Evolutionary conservation across 2,113 vertebrate species (phyloP), one percentile per base, ranked within the genome.

Genomic region (Symphodus melops): DNA sequence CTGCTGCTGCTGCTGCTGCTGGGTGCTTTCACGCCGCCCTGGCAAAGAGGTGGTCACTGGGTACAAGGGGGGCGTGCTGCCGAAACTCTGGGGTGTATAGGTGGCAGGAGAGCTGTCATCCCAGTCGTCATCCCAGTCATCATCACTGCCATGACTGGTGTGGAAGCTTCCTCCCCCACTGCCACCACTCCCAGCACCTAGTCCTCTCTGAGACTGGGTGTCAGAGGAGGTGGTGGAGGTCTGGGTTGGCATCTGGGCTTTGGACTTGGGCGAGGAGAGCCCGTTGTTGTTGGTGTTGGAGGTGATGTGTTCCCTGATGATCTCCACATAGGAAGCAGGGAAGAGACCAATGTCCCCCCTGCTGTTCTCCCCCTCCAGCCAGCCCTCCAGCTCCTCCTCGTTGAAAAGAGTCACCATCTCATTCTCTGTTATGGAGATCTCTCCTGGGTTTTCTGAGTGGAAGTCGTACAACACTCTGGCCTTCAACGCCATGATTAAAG

Each of bases 81-180:
- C 93, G 8, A 95, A 68, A 21, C 85, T 90, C 8, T 91, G 92
- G 0, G 95, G 94, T 46, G 93, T 94, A 1, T 95, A 92, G 0
- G 91, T 92, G 16, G 95, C 94, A 0, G 95, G 94, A 4, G 95
- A 95, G 77, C 88, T 91, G 72, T 99, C 97, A 64, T 98, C 97
- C 97, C 96, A 98, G 85, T 99, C 97, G 1, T 98, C 97, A 56
- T 99, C 98, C 97, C 97, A 98, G 86, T 98, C 96, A 20, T 99
- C 97, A 9, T 99, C 97, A 21, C 97, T 97, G 68, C 95, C 96
- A 79, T 96, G 96, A 86, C 96, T 96, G 72, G 94, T 94, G 86
- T 95, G 95, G 81, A 90, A 90, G 81, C 87, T 89, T 33, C 85
- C 77, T 2, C 88, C 80, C 0, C 62, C 79, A 5, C 84, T 85